A percentile compares a stretch with the other conserved stretches of the same genome.
Evolutionary conservation across 2,113 vertebrate genomes (phyloP).

Genomic region (Plestiodon gilberti): DNA sequence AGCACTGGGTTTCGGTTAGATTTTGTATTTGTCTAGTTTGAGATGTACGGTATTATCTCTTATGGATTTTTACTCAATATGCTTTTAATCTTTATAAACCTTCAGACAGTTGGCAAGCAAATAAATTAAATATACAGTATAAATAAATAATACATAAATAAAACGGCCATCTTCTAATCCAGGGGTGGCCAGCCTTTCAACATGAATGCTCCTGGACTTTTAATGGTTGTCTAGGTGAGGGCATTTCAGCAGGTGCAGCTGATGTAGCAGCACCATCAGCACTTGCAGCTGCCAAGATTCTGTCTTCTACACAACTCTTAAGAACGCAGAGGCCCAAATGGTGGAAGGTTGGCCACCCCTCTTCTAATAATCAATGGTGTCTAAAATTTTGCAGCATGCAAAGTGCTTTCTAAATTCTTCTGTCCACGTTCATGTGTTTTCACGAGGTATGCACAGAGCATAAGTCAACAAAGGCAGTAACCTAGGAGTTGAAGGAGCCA

Average conservation of each 20-base stretch:
- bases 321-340: too few relatives aligned
- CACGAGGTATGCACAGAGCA: not conserved
- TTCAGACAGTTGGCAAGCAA: not conserved
- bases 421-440: too few relatives aligned
- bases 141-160: not conserved
- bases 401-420: not conserved
- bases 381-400: not conserved
- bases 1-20: not conserved
- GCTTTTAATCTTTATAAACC: not conserved
- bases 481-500: not conserved
- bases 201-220: too few relatives aligned
- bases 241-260: too few relatives aligned
- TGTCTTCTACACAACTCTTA: too few relatives aligned
- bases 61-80: not conserved
- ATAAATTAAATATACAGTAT: not conserved
- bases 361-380: not conserved
- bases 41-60: not conserved
- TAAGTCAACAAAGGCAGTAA: not conserved
- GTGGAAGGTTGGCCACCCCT: too few relatives aligned
- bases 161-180: too few relatives aligned
- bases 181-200: too few relatives aligned
- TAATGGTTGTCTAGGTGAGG: too few relatives aligned
- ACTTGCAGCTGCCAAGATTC: too few relatives aligned
- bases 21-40: not conserved
- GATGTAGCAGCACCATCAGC: too few relatives aligned